phyloP scores from a whole-genome alignment of 2,113 vertebrate genomes.

The Thunnus maccoyii region DNA sequence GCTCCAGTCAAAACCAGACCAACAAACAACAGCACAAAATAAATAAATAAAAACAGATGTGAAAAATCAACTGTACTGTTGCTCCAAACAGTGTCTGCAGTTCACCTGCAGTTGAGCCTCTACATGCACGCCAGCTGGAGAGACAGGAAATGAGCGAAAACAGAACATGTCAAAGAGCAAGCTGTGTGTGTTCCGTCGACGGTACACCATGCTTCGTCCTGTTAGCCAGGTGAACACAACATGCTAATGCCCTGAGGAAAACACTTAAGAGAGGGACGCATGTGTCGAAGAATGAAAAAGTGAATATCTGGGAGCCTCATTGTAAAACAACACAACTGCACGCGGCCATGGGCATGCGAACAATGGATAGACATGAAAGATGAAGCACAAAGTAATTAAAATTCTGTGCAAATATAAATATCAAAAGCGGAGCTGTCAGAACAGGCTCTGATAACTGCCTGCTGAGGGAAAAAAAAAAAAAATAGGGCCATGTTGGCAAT shows the following conservation, averaged over 20 bases:
- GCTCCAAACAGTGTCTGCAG: not conserved
- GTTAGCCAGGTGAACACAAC: conserved; percentile 51
- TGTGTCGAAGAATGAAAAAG: conserved; percentile 53
- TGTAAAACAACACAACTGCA: conserved; percentile 66
- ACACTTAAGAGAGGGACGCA: conserved; percentile 22
- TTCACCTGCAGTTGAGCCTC: conserved; percentile 19
- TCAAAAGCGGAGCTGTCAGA: conserved; percentile 80
- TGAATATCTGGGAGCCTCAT: conserved; percentile 49
- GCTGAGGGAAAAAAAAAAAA: conserved; percentile 50
- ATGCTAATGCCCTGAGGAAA: conserved; percentile 50
- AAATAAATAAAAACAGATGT: not conserved
- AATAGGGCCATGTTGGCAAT: conserved; percentile 71
- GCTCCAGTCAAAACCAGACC: not conserved
- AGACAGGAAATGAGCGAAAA: conserved; percentile 32
- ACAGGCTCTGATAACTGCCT: conserved; percentile 58
- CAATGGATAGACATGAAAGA: conserved; percentile 74
- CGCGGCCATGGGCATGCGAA: conserved; percentile 48
- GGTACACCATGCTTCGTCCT: conserved; percentile 58
- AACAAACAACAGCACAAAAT: conserved; percentile 14
- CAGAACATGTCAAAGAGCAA: conserved; percentile 41
- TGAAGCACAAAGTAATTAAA: conserved; percentile 76
- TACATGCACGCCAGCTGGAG: not conserved
- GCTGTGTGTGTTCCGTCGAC: conserved; percentile 31
- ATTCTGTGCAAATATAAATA: conserved; percentile 80
- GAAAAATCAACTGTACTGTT: not conserved